These are phyloP conservation scores for Pluvialis apricaria DNA, from an alignment of 2,113 vertebrate genomes.

Conservation along the genomic window DNA sequence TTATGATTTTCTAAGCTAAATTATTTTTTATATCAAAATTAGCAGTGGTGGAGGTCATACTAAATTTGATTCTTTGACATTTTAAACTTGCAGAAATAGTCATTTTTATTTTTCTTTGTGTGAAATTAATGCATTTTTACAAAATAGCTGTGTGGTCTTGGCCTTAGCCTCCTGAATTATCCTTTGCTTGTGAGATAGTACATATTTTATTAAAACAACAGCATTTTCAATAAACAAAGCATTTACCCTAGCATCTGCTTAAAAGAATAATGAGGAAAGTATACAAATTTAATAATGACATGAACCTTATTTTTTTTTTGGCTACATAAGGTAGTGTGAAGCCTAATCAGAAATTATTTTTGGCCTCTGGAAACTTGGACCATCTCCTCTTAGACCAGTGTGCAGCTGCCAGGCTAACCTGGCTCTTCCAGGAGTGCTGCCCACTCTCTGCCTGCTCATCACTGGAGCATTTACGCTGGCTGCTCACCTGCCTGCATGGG, in stretches of 20 bases:
- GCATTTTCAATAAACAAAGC: neutral
- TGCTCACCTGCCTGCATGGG: neutral
- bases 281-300: neutral
- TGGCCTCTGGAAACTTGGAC: neutral
- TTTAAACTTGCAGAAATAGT: neutral
- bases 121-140: neutral
- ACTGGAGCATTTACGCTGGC: neutral
- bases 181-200: neutral
- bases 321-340: neutral
- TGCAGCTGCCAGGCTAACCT: neutral
- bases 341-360: neutral
- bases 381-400: neutral
- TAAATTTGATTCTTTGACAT: neutral
- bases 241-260: neutral
- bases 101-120: neutral
- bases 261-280: slow-evolving; percentile 10
- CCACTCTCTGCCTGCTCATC: accelerated
- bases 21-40: neutral
- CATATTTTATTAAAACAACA: neutral
- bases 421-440: neutral
- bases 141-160: neutral
- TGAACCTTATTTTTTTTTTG: neutral
- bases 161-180: neutral
- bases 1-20: neutral
- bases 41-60: neutral